Base-by-base conservation (phyloP, 1,140 invertebrate genomes). In the Drosophila nigrodunni region DNA sequence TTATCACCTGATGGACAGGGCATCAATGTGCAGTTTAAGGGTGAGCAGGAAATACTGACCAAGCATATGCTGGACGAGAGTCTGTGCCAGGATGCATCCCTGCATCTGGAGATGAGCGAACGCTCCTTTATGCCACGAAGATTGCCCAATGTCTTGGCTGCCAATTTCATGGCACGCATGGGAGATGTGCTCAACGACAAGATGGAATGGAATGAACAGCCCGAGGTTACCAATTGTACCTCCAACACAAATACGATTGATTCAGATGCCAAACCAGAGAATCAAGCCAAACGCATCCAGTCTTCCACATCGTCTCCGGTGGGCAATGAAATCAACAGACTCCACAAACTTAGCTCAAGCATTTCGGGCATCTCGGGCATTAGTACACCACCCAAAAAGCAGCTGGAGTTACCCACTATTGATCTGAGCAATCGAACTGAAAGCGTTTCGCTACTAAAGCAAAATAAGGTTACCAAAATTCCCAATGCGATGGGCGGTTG, bases 111-210 rank as follows among this genome's bases (percentile, higher is more conserved):
- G n/a, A 35, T 75, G 34, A 50, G 18, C 39, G 58, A 74, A n/a
- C 37, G 58, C 0, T 62, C 35, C 0, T 62, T 43, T 15, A 74
- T 74, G 52, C 59, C 72, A n/a, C 58, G 57, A 5, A 46, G 43
- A 6, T 41, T 74, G 58, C 52, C 72, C 15, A 74, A 74, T 70
- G 72, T 70, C 15, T 7, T 74, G 13, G 59, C 59, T 34, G 66
- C 66, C 37, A 74, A 70, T 50, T 74, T 74, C 30, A 50, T 74
- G 72, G n/a, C 39, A 0, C 66, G 72, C 15, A 74, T 74, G 67
- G 49, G 66, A 13, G 72, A 70, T 18, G 43, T 70, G 0, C 66
- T 74, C 8, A 74, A 74, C 5, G 59, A 70, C n/a, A 62, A 64
- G 37, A 62, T 70, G 37, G 44, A 61, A 3, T 47, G 35, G 41